These are phyloP conservation scores for Ptiloglossa arizonensis DNA, from an alignment of 1,140 invertebrate species.

Conservation along the genomic window DNA sequence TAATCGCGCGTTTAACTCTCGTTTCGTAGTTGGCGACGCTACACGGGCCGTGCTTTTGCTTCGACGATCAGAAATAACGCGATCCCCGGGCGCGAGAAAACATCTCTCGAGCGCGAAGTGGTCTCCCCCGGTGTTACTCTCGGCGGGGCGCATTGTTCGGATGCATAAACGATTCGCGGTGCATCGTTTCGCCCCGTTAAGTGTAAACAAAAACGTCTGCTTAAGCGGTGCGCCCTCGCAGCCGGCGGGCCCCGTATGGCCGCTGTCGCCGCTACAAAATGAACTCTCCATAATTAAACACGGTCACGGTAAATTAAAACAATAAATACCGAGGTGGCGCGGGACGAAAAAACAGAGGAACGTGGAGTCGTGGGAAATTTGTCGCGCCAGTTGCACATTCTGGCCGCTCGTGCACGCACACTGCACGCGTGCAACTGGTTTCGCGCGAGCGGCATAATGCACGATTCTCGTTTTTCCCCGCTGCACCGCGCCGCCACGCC, in stretches of 20 bases:
- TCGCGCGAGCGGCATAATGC: constrained; percentile 14
- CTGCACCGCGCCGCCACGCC: no score
- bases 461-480: constrained; percentile 32
- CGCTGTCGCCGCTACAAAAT: constrained; percentile 70
- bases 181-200: constrained; percentile 17
- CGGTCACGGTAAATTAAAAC: constrained; percentile 76
- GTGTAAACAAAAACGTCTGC: constrained; percentile 54
- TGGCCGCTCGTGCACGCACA: neutral
- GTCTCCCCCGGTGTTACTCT: no score
- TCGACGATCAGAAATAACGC: constrained; percentile 6
- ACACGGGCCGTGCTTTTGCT: neutral
- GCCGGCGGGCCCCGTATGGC: constrained; percentile 17
- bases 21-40: neutral
- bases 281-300: constrained; percentile 80
- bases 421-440: constrained; percentile 36
- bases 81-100: neutral
- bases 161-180: constrained; percentile 23
- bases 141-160: neutral
- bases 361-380: constrained; percentile 54
- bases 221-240: constrained; percentile 41
- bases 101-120: neutral
- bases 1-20: no score
- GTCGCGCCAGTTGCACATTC: constrained; percentile 46
- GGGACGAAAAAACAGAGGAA: constrained; percentile 50
- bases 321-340: constrained; percentile 72